Percentiles rank a stretch among this genome's conserved stretches.
phyloP scores from a whole-genome alignment of 2,797 vertebrate genomes.

The Decapterus maruadsi region DNA sequence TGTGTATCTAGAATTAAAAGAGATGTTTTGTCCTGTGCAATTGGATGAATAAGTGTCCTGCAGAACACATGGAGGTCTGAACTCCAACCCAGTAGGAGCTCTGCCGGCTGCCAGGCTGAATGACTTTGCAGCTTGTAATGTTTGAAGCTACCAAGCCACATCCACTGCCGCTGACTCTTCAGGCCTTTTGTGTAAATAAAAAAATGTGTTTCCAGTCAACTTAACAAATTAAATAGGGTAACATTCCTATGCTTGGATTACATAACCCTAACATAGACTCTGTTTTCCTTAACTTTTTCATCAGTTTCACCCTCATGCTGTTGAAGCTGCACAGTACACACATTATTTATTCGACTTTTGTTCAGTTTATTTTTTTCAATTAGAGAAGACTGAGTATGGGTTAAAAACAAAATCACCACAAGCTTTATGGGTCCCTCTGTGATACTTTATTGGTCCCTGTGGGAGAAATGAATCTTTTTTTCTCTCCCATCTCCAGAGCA shows the following conservation, averaged over 20 bases:
- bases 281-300: neutral
- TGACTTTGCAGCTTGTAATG: conserved; percentile 20
- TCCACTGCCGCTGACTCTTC: conserved; percentile 11
- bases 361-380: neutral
- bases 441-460: conserved; percentile 15
- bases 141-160: neutral
- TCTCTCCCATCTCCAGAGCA: neutral
- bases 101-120: conserved; percentile 19
- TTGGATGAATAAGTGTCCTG: neutral
- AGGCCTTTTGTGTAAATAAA: conserved; percentile 16
- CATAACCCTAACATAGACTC: neutral
- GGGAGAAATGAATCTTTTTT: conserved; percentile 16
- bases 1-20: neutral
- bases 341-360: conserved; percentile 14
- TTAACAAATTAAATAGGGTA: conserved; percentile 28
- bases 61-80: neutral
- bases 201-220: conserved; percentile 30
- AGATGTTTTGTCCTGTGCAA: neutral
- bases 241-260: conserved; percentile 10
- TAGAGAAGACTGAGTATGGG: neutral
- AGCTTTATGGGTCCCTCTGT: conserved; percentile 14
- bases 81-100: conserved; percentile 12
- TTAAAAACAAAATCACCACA: neutral
- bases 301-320: conserved; percentile 4
- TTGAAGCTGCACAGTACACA: conserved; percentile 5